phyloP scores from a whole-genome alignment of 2,797 vertebrate genomes.

The Myioborus melanocephalus region DNA sequence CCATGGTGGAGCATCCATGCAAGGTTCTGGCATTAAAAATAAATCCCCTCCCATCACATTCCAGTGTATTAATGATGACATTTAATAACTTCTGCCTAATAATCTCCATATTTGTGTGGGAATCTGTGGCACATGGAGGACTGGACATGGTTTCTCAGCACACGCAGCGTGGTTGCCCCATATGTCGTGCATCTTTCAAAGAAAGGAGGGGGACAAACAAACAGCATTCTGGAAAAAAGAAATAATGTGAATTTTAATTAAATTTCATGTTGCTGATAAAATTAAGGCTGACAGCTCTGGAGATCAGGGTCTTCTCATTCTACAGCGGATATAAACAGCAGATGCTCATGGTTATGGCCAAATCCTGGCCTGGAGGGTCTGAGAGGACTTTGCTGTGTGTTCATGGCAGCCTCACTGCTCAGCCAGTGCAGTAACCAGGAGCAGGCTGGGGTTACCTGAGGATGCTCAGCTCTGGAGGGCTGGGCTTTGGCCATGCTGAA shows the following conservation, averaged over 20 bases:
- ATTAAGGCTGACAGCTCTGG: not conserved
- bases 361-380: not conserved
- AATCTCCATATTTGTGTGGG: conserved; percentile 58
- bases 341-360: not conserved
- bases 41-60: conserved; percentile 48
- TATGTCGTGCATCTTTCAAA: conserved; percentile 39
- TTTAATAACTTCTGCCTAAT: conserved; percentile 60
- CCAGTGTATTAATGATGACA: conserved; percentile 62
- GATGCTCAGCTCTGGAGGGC: not conserved
- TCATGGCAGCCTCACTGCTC: not conserved
- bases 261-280: not conserved
- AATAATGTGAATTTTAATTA: not conserved
- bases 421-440: not conserved
- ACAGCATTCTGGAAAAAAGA: not conserved
- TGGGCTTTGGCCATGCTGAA: not conserved
- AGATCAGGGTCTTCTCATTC: not conserved
- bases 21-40: conserved; percentile 52
- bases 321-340: not conserved
- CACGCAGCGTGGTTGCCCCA: not conserved
- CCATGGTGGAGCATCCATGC: rapidly evolving
- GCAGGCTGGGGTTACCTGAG: not conserved
- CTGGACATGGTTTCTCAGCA: conserved; percentile 47
- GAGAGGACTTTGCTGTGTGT: not conserved
- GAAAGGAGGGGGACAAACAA: not conserved
- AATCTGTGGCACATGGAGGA: conserved; percentile 49